A percentile compares a stretch with the other conserved stretches of the same genome.
Conservation (phyloP, 2,113 vertebrate genomes). For the Gallinago undulata region DNA sequence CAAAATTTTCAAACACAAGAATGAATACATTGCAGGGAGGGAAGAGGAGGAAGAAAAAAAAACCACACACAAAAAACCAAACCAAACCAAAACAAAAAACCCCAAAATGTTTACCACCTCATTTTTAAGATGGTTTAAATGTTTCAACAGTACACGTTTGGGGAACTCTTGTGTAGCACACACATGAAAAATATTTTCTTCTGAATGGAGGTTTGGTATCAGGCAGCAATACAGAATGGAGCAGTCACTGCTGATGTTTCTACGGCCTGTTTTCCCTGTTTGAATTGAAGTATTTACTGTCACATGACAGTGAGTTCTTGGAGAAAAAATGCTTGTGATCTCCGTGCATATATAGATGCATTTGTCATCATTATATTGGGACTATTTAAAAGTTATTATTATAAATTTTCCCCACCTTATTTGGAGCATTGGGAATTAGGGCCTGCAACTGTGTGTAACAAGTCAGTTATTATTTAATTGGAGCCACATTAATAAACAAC, state of each 20-base stretch:
- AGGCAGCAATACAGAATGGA: neutral
- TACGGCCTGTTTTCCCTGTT: neutral
- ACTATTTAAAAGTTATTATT: neutral
- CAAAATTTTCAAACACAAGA: neutral
- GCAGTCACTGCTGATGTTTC: neutral
- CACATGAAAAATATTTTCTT: neutral
- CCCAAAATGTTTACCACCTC: neutral
- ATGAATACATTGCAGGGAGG: accelerated
- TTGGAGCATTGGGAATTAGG: neutral
- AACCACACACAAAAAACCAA: neutral
- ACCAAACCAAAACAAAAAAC: too few relatives aligned
- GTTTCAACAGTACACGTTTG: neutral
- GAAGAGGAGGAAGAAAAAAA: neutral
- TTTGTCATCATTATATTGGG: neutral
- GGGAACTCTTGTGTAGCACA: neutral
- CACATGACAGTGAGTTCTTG: neutral
- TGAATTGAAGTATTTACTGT: neutral
- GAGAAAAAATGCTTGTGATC: neutral
- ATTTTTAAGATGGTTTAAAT: neutral
- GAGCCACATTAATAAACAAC: neutral
- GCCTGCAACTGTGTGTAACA: neutral
- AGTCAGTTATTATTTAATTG: neutral
- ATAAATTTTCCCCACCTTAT: neutral
- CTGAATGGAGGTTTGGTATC: neutral
- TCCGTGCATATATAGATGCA: neutral